Percentiles rank a stretch among this genome's conserved stretches.
Evolutionary conservation across 2,797 vertebrate species (phyloP).

Genomic region (Squalus acanthias): DNA sequence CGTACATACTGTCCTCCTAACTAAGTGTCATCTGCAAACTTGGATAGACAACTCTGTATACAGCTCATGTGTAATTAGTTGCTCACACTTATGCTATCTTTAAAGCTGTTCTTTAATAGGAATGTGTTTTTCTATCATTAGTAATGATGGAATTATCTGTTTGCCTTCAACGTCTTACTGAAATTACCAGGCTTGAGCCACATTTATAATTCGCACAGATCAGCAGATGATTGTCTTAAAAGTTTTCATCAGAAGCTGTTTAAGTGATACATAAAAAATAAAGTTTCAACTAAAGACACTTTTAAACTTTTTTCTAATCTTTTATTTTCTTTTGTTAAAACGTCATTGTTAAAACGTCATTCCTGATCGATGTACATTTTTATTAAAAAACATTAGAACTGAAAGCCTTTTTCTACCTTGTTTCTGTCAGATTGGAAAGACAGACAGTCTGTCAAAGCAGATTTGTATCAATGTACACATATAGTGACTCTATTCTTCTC

Average conservation of each 20-base stretch:
- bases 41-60: neutral
- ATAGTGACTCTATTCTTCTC: constrained; percentile 15
- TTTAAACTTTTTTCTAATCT: neutral
- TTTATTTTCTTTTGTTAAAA: neutral
- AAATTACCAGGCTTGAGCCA: neutral
- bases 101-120: neutral
- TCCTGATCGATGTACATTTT: neutral
- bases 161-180: neutral
- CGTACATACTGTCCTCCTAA: neutral
- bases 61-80: neutral
- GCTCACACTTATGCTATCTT: neutral
- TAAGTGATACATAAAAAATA: neutral
- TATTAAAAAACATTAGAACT: neutral
- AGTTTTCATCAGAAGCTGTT: neutral
- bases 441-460: constrained; percentile 27
- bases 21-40: neutral
- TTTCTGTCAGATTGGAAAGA: constrained; percentile 7
- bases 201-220: neutral
- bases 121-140: neutral
- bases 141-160: neutral
- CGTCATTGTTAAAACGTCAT: neutral
- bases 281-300: neutral
- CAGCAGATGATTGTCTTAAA: neutral
- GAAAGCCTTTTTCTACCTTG: neutral
- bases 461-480: constrained; percentile 28